Base-by-base conservation (phyloP, 2,888 invertebrate species). In the Pristionchus arcanus region DNA sequence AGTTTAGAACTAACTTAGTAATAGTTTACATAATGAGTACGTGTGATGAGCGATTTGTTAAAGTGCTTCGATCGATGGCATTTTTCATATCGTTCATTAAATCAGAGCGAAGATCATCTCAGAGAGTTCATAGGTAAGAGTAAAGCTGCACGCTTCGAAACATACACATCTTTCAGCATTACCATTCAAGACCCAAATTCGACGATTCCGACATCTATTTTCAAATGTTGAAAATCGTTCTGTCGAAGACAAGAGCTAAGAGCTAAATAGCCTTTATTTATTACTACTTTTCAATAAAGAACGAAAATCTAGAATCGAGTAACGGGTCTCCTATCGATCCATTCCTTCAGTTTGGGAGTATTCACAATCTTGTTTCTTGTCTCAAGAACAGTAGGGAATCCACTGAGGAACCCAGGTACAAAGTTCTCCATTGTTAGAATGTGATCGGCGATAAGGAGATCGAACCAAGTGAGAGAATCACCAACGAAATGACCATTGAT, bases 381-480 rank as follows among this genome's bases (percentile, higher is more conserved):
- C 15, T 42, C 74, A 7, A 77, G 37, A 2, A 81, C 49, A 21
- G 81, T 13, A 28, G 81, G 81, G 28, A 81, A 81, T 13, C 15
- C 49, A 81, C 53, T 28, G 81, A 81, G 81, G 28, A 81, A 81
- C 11, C 49, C 49, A 49, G 53, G 49, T 15, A 81, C 49, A 53
- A 81, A 81, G 81, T 42, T 49, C 16, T 49, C 42, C 81, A 81
- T 81, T 5, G 81, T 49, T 28, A 81, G 74, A 37, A 74, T 74
- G 37, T 81, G 81, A 81, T 81, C 81, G 49, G 81, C 81, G 28
- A 81, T 81, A 1, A 81, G 81, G 19, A 81, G 81, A 81, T 81
- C 81, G 81, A 81, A 42, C 81, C 81, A 81, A 42, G 81, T 49
- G 81, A 81, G 81, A 81, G 81, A 81, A 81, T 25, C 25, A 28